Evolutionary conservation across 2,113 vertebrate species (phyloP), one percentile per base, ranked within the genome.

Genomic region (Lonchura striata): DNA sequence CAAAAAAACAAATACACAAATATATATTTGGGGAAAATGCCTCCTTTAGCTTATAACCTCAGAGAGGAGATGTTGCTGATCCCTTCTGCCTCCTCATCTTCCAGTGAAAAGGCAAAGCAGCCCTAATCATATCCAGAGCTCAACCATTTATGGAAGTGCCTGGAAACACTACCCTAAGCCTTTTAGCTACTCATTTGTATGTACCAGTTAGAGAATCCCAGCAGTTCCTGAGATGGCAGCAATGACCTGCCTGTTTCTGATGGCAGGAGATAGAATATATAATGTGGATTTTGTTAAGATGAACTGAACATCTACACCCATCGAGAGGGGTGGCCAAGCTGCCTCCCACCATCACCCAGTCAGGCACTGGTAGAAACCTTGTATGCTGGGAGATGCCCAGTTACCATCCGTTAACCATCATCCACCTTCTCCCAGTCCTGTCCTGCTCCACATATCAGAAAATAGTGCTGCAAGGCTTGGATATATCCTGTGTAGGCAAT

Each of bases 401-500:
- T 35, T 12, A 41, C 5, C 6, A 49, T 33, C 14, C 4, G 22
- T 19, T 42, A 33, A 27, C 3, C 27, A 23, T 31, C 49, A 21
- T 7, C 39, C 35, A 39, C 20, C 39, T 44, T 27, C 33, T 35
- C 47, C 3, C 25, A 12, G 42, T 15, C 30, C 59, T 30, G 31
- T 31, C 63, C 69, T 30, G 41, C 35, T 68, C 17, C 18, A 18
- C 0, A 19, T 0, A 42, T 47, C 57, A 39, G 68, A 6, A 39
- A 22, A n/a, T 24, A 31, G 33, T 72, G 82, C 31, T 42, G 64
- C 13, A 31, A 54, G 20, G 25, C 76, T 49, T 33, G 11, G 28
- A 14, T 39, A 13, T 2, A 21, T 72, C 30, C 39, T 17, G 1
- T 15, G n/a, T 27, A n/a, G 35, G 42, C 1, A 39, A 7, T 0